Evolutionary conservation across 1,140 invertebrate genomes (phyloP).

Genomic region (roundworm (Caenorhabditis elegans)): WBcel235 BX284603.4:5761501-5762000

Average conservation of each 20-base stretch:
- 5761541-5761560: constrained; percentile 45
- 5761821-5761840: constrained; percentile 52
- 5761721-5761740: neutral
- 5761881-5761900: constrained; percentile 46
- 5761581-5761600: no score
- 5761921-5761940: neutral
- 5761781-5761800: constrained; percentile 51
- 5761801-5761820: constrained; percentile 52
- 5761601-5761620: no score
- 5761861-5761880: constrained; percentile 47
- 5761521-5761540: constrained; percentile 48
- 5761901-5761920: constrained; percentile 37
- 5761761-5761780: constrained; percentile 45
- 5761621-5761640: no score
- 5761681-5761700: no score
- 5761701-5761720: no score
- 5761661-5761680: no score
- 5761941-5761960: constrained; percentile 12
- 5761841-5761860: constrained; percentile 48
- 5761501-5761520: constrained; percentile 34
- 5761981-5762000: constrained; percentile 34
- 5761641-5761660: no score
- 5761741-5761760: constrained; percentile 35
- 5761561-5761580: neutral
- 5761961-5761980: constrained; percentile 33